Percentiles rank a stretch among this genome's conserved stretches.
These are phyloP conservation scores for Heterocephalus glaber DNA, from an alignment of 2,113 vertebrate species.

Conservation along the genomic window DNA sequence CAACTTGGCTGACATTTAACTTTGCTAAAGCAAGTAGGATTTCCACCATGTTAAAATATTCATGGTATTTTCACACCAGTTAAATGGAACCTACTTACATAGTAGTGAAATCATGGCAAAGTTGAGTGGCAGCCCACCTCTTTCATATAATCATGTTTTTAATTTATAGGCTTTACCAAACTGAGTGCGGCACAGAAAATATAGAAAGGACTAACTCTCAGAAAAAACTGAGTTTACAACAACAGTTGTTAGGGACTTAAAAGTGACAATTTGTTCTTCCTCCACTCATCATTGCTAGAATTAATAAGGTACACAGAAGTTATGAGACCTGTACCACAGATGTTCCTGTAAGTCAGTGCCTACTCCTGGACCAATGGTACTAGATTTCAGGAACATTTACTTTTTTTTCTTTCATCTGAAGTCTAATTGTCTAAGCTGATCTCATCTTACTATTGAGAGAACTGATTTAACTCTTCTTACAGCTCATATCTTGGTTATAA, in stretches of 20 bases:
- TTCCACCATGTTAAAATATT: slow-evolving; percentile 24
- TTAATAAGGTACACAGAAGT: no score
- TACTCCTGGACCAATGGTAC: background rate
- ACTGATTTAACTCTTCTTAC: background rate
- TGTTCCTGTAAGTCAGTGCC: background rate
- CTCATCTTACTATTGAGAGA: background rate
- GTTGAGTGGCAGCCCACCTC: background rate
- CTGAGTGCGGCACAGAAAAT: background rate
- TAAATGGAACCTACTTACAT: background rate
- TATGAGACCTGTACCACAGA: background rate
- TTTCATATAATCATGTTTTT: background rate
- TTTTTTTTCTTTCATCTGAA: background rate
- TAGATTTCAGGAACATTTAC: background rate
- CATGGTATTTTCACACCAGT: background rate
- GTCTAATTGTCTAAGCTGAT: background rate
- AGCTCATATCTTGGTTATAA: rapidly evolving
- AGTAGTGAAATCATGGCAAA: background rate
- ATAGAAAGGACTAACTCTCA: rapidly evolving
- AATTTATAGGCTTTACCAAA: background rate
- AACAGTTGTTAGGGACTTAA: rapidly evolving
- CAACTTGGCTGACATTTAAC: slow-evolving; percentile 53
- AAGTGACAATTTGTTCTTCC: rapidly evolving
- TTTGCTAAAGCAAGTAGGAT: slow-evolving; percentile 51
- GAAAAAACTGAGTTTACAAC: rapidly evolving
- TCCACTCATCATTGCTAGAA: background rate